Evolutionary conservation across 1,140 invertebrate genomes (phyloP).

Genomic region (Formica selysi): DNA sequence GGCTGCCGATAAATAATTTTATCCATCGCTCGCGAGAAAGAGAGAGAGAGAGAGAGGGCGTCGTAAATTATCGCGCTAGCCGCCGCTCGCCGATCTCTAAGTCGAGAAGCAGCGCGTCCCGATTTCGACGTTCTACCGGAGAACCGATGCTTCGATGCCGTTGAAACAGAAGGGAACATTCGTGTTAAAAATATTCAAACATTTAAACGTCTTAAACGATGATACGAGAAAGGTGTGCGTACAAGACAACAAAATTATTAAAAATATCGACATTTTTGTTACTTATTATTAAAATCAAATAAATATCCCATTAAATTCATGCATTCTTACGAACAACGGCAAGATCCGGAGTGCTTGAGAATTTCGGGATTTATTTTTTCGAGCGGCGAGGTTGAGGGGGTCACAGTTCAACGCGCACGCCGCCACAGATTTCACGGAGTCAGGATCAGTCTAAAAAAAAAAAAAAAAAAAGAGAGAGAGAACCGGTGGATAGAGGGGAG

Average conservation of each 20-base stretch:
- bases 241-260: background rate
- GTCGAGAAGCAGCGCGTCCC: constrained; percentile 5
- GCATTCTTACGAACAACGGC: constrained; percentile 19
- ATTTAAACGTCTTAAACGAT: too few relatives aligned
- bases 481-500: constrained; percentile 10
- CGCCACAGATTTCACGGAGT: constrained; percentile 74
- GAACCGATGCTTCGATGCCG: constrained; percentile 18
- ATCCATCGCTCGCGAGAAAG: constrained; percentile 46
- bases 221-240: too few relatives aligned
- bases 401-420: constrained; percentile 79
- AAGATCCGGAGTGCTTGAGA: constrained; percentile 32
- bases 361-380: constrained; percentile 66
- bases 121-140: constrained; percentile 14
- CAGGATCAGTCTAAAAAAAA: constrained; percentile 63
- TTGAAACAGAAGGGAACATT: background rate
- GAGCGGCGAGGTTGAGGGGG: constrained; percentile 59
- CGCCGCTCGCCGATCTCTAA: constrained; percentile 29
- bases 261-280: background rate
- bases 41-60: constrained; percentile 10
- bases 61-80: constrained; percentile 52
- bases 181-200: background rate
- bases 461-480: background rate
- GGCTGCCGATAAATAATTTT: constrained; percentile 61
- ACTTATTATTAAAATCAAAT: background rate
- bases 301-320: constrained; percentile 21